phyloP scores from a whole-genome alignment of 2,113 vertebrate species.

The Lanius ludovicianus region DNA sequence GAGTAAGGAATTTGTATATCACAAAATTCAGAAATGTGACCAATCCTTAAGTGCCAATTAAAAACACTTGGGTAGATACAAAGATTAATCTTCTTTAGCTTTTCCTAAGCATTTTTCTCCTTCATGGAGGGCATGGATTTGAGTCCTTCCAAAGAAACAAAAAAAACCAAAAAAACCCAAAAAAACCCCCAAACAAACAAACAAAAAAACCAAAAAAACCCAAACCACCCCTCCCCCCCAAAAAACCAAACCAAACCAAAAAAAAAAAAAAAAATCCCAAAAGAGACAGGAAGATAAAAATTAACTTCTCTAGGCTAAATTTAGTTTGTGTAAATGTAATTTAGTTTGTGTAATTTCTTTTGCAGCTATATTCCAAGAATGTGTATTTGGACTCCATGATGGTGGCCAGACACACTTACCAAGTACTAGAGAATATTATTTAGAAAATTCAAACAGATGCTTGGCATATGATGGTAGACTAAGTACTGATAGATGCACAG shows the following conservation, averaged over 20 bases:
- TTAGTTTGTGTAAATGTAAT: neutral
- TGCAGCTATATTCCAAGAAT: neutral
- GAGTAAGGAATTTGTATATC: neutral
- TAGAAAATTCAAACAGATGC: neutral
- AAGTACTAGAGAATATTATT: neutral
- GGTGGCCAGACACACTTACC: neutral
- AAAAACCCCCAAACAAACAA: neutral
- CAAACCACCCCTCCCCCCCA: too few species aligned
- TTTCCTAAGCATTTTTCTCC: neutral
- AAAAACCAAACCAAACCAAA: too few species aligned
- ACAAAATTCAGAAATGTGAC: neutral
- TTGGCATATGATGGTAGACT: neutral
- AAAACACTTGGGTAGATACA: accelerated
- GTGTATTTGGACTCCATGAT: neutral
- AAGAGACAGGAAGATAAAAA: neutral
- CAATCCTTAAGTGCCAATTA: neutral
- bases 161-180: neutral
- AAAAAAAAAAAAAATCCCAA: too few species aligned
- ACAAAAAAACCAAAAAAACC: too few species aligned
- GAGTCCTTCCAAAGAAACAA: neutral
- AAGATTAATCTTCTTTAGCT: neutral
- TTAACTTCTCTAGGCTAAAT: neutral
- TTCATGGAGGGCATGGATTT: neutral
- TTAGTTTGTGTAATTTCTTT: too few species aligned
- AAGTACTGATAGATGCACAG: neutral